Evolutionary conservation across 2,888 invertebrate species (phyloP), one percentile per base, ranked within the genome.

Genomic region (Tinea semifulvella): DNA sequence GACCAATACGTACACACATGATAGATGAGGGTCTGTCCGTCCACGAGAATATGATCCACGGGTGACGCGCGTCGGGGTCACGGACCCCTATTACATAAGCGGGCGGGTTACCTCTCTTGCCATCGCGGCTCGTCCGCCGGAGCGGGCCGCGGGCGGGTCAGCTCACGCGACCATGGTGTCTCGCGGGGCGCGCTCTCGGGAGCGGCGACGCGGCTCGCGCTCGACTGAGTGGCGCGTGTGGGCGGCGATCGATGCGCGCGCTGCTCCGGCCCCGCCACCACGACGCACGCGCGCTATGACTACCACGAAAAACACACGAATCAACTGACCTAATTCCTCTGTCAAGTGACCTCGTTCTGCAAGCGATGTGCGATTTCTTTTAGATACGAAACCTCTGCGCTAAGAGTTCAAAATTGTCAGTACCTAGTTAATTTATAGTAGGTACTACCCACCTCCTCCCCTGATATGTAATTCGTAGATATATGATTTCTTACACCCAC

Each of bases 71-170:
- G 38, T 17, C 38, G 38, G 28, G 36, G n/a, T 14, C 14, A 38
- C 22, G 44, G 36, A 38, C 58, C 57, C 60, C 31, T 31, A 64
- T 67, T 68, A 67, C 66, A 63, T 67, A 66, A 70, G 63, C 56
- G 60, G 57, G 55, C 53, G 60, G 56, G 55, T 58, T 85, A 86
- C 85, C 86, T 86, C 86, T 85, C 86, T 86, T 84, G 86, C 86
- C 86, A 86, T 86, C 84, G 86, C 86, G 85, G 85, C 86, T 86
- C 86, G 81, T 82, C 75, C 74, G 77, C 77, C 79, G 84, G 83
- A 80, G 40, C 42, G 36, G 81, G 81, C 79, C 79, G 83, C 82
- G 82, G 73, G 70, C 65, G 68, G 68, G 74, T 76, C 79, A 73
- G 73, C 66, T 79, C 77, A 79, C 79, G 79, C 77, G 79, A 79